phyloP scores from a whole-genome alignment of 2,797 vertebrate species.

The Meriones psammophilus region DNA sequence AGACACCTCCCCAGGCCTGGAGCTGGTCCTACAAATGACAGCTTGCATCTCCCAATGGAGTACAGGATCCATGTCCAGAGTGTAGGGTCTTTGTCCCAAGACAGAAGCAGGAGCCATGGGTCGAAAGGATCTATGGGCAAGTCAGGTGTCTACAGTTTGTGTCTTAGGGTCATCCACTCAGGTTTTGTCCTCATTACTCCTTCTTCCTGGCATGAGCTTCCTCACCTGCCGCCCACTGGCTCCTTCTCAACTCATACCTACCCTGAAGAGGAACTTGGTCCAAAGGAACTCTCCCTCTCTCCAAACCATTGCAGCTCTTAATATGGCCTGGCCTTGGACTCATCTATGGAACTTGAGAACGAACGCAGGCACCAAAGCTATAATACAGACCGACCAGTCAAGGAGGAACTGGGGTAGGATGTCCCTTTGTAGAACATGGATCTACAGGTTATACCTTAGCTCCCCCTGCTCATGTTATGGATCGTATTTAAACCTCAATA shows the following conservation, averaged over 20 bases:
- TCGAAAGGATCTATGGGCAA: background rate
- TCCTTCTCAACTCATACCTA: background rate
- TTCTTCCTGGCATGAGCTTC: background rate
- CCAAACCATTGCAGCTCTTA: background rate
- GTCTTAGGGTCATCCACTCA: background rate
- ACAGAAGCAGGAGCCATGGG: background rate
- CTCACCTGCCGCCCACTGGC: background rate
- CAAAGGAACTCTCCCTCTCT: background rate
- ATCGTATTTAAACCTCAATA: background rate
- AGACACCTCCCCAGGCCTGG: background rate
- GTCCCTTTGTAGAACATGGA: background rate
- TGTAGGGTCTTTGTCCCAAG: accelerated
- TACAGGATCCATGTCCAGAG: accelerated
- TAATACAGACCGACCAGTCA: background rate
- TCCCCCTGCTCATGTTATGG: background rate
- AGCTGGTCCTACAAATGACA: slow-evolving; percentile 3
- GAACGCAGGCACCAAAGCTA: background rate
- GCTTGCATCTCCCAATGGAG: slow-evolving; percentile 60
- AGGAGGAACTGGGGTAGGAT: no score
- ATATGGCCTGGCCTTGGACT: background rate
- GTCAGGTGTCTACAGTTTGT: no score
- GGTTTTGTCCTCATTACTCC: background rate
- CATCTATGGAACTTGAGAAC: background rate
- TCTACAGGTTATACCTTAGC: background rate
- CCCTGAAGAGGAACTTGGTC: background rate